Conservation (phyloP, 2,888 invertebrate species). For the Gandaritis pyraliata region DNA sequence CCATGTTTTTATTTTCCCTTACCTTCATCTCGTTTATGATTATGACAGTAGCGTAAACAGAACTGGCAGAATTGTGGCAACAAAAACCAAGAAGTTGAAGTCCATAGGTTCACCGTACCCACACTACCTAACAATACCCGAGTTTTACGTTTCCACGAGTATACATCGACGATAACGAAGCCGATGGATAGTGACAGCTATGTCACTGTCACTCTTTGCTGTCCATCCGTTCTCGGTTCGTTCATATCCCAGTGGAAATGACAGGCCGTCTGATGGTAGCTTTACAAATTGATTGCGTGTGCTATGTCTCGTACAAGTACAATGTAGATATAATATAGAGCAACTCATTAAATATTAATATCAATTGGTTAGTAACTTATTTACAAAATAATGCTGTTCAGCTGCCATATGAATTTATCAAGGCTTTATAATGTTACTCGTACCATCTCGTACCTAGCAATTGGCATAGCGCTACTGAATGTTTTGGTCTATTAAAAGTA, state of each 20-base stretch:
- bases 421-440: not conserved
- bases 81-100: too few relatives aligned
- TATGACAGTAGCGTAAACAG: too few relatives aligned
- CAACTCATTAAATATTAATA: slow-evolving; percentile 8
- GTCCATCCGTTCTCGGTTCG: slow-evolving; percentile 22
- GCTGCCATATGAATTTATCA: not conserved
- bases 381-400: not conserved
- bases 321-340: not conserved
- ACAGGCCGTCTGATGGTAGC: slow-evolving; percentile 5
- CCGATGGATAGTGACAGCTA: slow-evolving; percentile 16
- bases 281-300: slow-evolving; percentile 25
- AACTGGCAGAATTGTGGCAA: too few relatives aligned
- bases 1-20: too few relatives aligned
- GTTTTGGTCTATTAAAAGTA: too few relatives aligned
- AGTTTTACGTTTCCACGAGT: too few relatives aligned
- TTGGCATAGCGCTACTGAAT: too few relatives aligned
- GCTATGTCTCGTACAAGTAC: not conserved
- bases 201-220: slow-evolving; percentile 20
- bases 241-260: slow-evolving; percentile 19
- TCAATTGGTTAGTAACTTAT: not conserved
- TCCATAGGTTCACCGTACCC: too few relatives aligned
- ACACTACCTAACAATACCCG: too few relatives aligned
- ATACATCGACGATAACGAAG: not conserved
- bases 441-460: too few relatives aligned
- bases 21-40: too few relatives aligned